Base-by-base conservation (phyloP, 2,797 vertebrate genomes). In the Smutsia temminckii region DNA sequence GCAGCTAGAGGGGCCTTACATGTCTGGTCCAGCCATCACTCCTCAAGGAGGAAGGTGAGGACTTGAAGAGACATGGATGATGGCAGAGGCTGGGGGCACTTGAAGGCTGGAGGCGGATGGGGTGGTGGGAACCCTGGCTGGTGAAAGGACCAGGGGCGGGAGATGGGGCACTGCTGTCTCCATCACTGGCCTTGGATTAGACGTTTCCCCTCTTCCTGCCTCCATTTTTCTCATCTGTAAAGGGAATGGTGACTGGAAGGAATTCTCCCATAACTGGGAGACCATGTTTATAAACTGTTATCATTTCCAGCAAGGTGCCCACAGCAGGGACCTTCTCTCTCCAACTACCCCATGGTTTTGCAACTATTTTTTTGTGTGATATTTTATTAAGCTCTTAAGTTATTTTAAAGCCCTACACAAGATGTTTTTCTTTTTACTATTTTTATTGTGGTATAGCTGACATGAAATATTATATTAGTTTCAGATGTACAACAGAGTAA, bases 61-160 rank as follows among this genome's bases (percentile, higher is more conserved):
- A 72, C 1, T 10, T 11, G 25, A 57, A 83, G 85, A 74, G 57
- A 10, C 2, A 0, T 7, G 21, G 18, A 16, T 23, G 51, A 57
- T 0, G 20, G 51, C 14, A 49, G 37, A 46, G 37, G 49, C 55
- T 42, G 17, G 40, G 40, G 20, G 40, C 16, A 2, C 6, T 5
- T 55, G 66, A n/a, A 8, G 46, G 46, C 57, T n/a, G 71, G 14
- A 42, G 23, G 61, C 1, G 0, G 32, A 16, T n/a, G 37, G 17
- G 27, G 13, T 10, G 4, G 4, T 0, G 1, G 59, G 34, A 4
- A 42, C 20, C 18, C 37, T 2, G 2, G 53, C 59, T 75, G 49
- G 21, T 61, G 53, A 23, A 55, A 34, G 16, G 16, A 11, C 1
- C 23, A n/a, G 23, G 16, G 13, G 2, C 18, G n/a, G 51, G 51